These are phyloP conservation scores for Acanthosepion esculentum DNA, from an alignment of 2,888 invertebrate genomes.

Conservation along the genomic window DNA sequence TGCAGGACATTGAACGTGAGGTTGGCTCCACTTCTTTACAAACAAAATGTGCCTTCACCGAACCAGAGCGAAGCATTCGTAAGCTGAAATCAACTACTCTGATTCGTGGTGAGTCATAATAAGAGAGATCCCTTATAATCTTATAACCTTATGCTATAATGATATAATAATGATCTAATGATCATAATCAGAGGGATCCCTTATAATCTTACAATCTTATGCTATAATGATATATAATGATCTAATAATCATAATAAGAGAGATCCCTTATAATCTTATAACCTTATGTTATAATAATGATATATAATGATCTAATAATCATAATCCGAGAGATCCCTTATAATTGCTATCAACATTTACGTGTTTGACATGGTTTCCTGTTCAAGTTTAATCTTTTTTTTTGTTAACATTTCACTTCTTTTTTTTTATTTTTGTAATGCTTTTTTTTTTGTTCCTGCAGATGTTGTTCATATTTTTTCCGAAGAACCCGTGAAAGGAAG, in stretches of 20 bases:
- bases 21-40: conserved; percentile 57
- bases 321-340: neutral
- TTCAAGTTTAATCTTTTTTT: neutral
- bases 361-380: neutral
- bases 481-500: conserved; percentile 36
- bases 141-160: no score
- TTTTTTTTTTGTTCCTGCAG: neutral
- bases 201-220: no score
- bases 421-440: neutral
- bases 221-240: no score
- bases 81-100: conserved; percentile 73
- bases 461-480: conserved; percentile 41
- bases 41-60: conserved; percentile 51
- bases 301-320: no score
- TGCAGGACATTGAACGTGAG: conserved; percentile 68
- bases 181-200: no score
- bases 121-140: neutral
- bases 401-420: neutral
- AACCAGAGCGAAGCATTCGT: conserved; percentile 70
- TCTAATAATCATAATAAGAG: no score
- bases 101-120: conserved; percentile 63
- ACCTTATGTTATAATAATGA: no score
- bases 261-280: no score
- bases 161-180: no score
- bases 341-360: neutral